phyloP scores from a whole-genome alignment of 2,888 invertebrate species.

The Brachycybe producta region DNA sequence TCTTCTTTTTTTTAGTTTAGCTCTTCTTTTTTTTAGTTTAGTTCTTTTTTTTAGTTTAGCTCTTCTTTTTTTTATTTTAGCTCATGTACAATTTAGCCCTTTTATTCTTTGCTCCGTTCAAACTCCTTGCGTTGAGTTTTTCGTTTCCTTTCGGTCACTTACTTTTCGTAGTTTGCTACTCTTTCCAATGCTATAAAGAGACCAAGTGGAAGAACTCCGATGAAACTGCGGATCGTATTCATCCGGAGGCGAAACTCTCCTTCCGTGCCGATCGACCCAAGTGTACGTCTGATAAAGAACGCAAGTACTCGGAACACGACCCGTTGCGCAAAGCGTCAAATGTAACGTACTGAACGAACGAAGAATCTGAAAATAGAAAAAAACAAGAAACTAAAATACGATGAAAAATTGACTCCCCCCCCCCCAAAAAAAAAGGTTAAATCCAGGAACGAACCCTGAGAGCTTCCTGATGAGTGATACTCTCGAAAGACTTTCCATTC shows the following conservation, averaged over 20 bases:
- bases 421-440: background rate
- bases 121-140: background rate
- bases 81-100: no score
- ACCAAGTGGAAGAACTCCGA: conserved; percentile 17
- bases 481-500: conserved; percentile 84
- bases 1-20: no score
- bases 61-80: no score
- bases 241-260: conserved; percentile 73
- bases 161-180: conserved; percentile 12
- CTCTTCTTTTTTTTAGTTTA: no score
- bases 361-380: conserved; percentile 28
- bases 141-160: background rate
- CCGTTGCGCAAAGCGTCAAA: conserved; percentile 29
- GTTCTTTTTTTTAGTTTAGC: no score
- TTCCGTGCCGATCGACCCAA: conserved; percentile 86
- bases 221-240: conserved; percentile 45
- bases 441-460: conserved; percentile 53
- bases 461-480: conserved; percentile 83
- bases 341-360: conserved; percentile 27
- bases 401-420: background rate
- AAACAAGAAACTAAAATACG: conserved; percentile 3
- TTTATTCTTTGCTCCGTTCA: no score
- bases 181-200: background rate
- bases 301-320: conserved; percentile 34
- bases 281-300: conserved; percentile 67